Evolutionary conservation across 1,140 invertebrate genomes (phyloP).

Genomic region (Drosophila sproati): DNA sequence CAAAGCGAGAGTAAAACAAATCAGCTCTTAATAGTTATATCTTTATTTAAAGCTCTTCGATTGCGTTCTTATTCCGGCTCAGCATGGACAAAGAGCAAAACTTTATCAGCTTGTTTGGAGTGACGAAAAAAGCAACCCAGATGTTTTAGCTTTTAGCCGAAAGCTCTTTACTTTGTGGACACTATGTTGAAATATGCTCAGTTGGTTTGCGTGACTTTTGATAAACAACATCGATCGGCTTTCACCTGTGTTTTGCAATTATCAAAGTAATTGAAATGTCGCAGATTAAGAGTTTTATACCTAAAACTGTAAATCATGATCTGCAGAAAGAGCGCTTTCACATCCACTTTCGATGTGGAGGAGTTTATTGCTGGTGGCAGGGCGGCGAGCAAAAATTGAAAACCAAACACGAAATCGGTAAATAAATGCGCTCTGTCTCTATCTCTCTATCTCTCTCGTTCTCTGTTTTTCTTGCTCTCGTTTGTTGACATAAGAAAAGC

Average conservation of each 20-base stretch:
- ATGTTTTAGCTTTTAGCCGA: slow-evolving; percentile 61
- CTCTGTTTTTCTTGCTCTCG: too few relatives aligned
- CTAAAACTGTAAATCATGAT: slow-evolving; percentile 85
- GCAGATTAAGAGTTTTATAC: slow-evolving; percentile 66
- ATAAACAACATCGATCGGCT: slow-evolving; percentile 34
- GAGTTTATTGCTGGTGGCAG: slow-evolving; percentile 92
- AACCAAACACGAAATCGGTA: slow-evolving; percentile 84
- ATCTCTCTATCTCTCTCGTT: neutral
- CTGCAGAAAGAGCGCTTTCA: slow-evolving; percentile 90
- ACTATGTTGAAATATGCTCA: slow-evolving; percentile 30
- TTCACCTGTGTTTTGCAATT: slow-evolving; percentile 12
- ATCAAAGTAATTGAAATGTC: slow-evolving; percentile 52
- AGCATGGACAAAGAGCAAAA: too few relatives aligned
- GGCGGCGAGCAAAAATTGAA: slow-evolving; percentile 90
- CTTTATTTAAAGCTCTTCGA: too few relatives aligned
- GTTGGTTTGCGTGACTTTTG: slow-evolving; percentile 37
- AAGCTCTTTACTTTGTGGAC: slow-evolving; percentile 39
- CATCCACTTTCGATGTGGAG: slow-evolving; percentile 89
- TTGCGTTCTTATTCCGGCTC: too few relatives aligned
- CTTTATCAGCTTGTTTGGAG: neutral
- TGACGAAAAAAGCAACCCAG: slow-evolving; percentile 1
- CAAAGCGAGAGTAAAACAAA: too few relatives aligned
- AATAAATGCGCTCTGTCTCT: slow-evolving; percentile 1
- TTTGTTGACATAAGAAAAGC: slow-evolving; percentile 14
- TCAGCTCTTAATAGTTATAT: too few relatives aligned